Conservation (phyloP, 2,113 vertebrate species). For the Barbus barbus region DNA sequence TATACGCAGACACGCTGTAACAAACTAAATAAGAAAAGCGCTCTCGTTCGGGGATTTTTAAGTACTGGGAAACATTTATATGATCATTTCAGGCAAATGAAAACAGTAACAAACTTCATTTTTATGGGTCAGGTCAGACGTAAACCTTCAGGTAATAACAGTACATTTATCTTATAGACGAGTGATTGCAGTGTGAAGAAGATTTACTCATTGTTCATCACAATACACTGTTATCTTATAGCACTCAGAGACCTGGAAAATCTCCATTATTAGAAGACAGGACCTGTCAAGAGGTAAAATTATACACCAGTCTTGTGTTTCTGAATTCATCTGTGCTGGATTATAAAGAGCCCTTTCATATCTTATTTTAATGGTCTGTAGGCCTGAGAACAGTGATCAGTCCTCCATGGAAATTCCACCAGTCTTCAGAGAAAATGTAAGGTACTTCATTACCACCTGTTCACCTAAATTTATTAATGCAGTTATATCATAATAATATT, state of each 20-base stretch:
- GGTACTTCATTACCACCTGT: too few relatives aligned
- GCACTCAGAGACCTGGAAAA: not conserved
- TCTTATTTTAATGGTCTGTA: not conserved
- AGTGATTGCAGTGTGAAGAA: not conserved
- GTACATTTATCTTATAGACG: not conserved
- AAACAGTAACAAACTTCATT: not conserved
- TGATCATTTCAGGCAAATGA: not conserved
- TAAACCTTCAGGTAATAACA: not conserved
- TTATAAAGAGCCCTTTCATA: not conserved
- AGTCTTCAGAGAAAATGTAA: not conserved
- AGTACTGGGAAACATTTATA: not conserved
- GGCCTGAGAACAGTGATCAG: slow-evolving; percentile 11
- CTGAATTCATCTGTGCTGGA: not conserved
- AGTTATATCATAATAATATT: too few relatives aligned
- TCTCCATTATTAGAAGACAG: slow-evolving; percentile 1
- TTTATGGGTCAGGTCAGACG: too few relatives aligned
- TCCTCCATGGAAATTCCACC: too few relatives aligned
- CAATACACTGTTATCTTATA: not conserved
- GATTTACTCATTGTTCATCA: not conserved
- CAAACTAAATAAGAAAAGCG: too few relatives aligned
- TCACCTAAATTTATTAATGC: too few relatives aligned
- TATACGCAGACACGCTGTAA: too few relatives aligned
- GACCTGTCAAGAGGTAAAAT: not conserved
- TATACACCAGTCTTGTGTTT: not conserved
- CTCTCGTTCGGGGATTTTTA: not conserved